phyloP scores from a whole-genome alignment of 2,888 invertebrate species.

The Fragum sueziense region DNA sequence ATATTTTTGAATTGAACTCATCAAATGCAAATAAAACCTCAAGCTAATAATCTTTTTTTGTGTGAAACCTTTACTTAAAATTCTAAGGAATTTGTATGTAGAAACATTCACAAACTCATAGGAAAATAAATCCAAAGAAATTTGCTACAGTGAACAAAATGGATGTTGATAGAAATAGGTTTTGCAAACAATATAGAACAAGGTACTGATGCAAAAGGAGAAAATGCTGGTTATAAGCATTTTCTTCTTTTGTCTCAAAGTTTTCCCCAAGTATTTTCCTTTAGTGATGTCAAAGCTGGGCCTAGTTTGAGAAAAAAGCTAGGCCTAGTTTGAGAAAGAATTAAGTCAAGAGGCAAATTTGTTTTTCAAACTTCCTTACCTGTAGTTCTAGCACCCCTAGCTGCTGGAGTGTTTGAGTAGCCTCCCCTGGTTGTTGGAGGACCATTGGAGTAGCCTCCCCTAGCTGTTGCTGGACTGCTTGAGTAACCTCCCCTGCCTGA shows the following conservation, averaged over 20 bases:
- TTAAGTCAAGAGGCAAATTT: neutral
- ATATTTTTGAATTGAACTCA: no score
- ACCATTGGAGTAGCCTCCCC: constrained; percentile 10
- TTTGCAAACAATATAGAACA: neutral
- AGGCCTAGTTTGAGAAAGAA: neutral
- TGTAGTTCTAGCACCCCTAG: neutral
- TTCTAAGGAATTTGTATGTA: no score
- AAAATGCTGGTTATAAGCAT: constrained; percentile 4
- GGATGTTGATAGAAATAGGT: no score
- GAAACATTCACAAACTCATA: no score
- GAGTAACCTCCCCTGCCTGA: constrained; percentile 28
- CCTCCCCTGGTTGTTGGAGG: constrained; percentile 28
- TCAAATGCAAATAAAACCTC: no score
- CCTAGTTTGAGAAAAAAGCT: neutral
- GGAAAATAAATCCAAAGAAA: no score
- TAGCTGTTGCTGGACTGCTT: constrained; percentile 11
- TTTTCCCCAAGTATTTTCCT: neutral
- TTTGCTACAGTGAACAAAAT: no score
- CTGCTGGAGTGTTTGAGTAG: constrained; percentile 26
- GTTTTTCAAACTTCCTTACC: neutral
- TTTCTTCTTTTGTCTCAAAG: neutral
- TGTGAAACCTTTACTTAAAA: no score
- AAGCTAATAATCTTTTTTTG: no score
- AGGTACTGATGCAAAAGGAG: neutral
- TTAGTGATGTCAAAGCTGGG: neutral